Conservation (phyloP, 2,888 invertebrate genomes). For the Drosophila tripunctata region DNA sequence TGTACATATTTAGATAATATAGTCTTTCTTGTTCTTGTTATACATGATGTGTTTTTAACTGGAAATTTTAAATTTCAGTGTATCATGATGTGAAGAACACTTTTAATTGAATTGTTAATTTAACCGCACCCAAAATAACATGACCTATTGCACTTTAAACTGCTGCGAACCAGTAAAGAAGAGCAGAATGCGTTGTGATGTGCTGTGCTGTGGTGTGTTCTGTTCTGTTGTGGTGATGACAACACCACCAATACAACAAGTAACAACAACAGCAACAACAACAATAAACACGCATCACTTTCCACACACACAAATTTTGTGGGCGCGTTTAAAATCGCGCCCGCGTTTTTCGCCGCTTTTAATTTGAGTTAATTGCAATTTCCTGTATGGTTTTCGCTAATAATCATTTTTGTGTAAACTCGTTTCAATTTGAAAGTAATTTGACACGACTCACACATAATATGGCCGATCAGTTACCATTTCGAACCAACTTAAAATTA, state of each 20-base stretch:
- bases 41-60: conserved; percentile 5
- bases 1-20: too few species aligned
- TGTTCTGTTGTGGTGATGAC: conserved; percentile 25
- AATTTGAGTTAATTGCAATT: conserved; percentile 64
- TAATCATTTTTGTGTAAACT: conserved; percentile 45
- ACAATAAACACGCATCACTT: conserved; percentile 2
- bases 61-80: conserved; percentile 4
- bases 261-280: background rate
- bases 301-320: background rate
- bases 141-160: conserved; percentile 39
- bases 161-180: conserved; percentile 11
- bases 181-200: conserved; percentile 1
- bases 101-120: conserved; percentile 43
- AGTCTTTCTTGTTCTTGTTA: background rate
- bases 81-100: background rate
- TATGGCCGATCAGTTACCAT: conserved; percentile 62
- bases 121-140: conserved; percentile 28
- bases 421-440: conserved; percentile 71
- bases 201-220: too few species aligned
- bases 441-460: conserved; percentile 55
- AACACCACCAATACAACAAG: conserved; percentile 1
- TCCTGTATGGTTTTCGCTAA: conserved; percentile 51
- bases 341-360: conserved; percentile 27
- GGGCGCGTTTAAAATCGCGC: conserved; percentile 21
- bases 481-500: conserved; percentile 15